phyloP scores from a whole-genome alignment of 2,888 invertebrate genomes.

The Drosophila paramelanica region DNA sequence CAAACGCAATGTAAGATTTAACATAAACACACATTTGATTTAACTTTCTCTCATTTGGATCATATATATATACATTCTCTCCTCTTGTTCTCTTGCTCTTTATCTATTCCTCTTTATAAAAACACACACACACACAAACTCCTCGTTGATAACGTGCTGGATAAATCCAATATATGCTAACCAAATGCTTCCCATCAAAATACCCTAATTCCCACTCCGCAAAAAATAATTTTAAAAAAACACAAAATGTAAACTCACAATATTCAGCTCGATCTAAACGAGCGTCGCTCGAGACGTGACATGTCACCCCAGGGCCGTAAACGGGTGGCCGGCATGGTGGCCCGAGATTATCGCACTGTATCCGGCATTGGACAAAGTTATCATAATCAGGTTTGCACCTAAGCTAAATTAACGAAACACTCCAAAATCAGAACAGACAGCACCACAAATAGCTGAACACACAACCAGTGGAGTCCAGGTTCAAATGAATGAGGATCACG shows the following conservation, averaged over 20 bases:
- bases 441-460: conserved; percentile 40
- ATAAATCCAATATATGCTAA: conserved; percentile 22
- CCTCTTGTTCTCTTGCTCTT: conserved; percentile 54
- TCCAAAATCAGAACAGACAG: conserved; percentile 48
- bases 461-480: not conserved
- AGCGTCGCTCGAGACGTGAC: conserved; percentile 92
- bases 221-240: conserved; percentile 11
- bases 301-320: conserved; percentile 92
- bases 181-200: conserved; percentile 16
- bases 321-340: conserved; percentile 88
- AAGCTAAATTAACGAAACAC: conserved; percentile 66
- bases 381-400: conserved; percentile 85
- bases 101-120: conserved; percentile 28
- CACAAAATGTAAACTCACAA: conserved; percentile 29
- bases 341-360: conserved; percentile 86
- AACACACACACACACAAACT: conserved; percentile 9
- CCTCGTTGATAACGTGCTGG: conserved; percentile 28
- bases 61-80: conserved; percentile 65
- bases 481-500: not conserved
- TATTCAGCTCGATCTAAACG: conserved; percentile 87
- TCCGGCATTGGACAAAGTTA: conserved; percentile 86
- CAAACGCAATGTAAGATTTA: conserved; percentile 36
- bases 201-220: conserved; percentile 16
- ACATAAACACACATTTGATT: conserved; percentile 27
- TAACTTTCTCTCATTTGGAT: conserved; percentile 56